Evolutionary conservation across 2,888 invertebrate species (phyloP), one percentile per base, ranked within the genome.

Genomic region (Drosophila subsilvestris): DNA sequence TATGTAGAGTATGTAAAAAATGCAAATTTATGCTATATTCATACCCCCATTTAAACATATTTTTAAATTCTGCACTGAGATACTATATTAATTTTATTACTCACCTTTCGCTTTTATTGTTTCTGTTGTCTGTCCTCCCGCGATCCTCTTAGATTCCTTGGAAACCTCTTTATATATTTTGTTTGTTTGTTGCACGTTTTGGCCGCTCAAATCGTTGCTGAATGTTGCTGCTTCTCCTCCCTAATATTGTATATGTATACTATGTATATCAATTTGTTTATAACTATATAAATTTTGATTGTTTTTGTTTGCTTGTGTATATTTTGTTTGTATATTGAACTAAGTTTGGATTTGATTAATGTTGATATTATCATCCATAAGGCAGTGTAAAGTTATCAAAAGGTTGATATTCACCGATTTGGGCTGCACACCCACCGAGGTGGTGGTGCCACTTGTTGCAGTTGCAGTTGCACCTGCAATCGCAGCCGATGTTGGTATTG

Each of bases 371-470:
- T 78, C 72, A 78, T 70, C 79, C 80, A 73, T 81, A 84, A 86
- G 84, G 84, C 84, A 84, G 86, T 84, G 84, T 84, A 86, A 81
- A 84, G 78, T 84, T 86, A 32, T 86, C 80, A 68, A 86, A 82
- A 80, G 84, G 66, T 76, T 63, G 50, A 59, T 54, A 32, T 53
- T 62, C 62, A 44, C 44, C 53, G 51, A 29, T 61, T 37, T 62
- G 68, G 45, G 48, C 58, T 48, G 43, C 72, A 60, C 70, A 63
- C 57, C 49, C 49, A 43, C 58, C 69, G 60, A 67, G 45, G 49
- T 60, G 66, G 55, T 67, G 45, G 45, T 60, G 66, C 54, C 60
- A 66, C 43, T 76, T 59, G 42, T 70, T 74, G 63, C 63, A 60
- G 44, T 45, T 49, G 54, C 51, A 37, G 14, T n/a, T 37, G 37